phyloP scores from a whole-genome alignment of 2,113 vertebrate species.

The Picathartes gymnocephalus region DNA sequence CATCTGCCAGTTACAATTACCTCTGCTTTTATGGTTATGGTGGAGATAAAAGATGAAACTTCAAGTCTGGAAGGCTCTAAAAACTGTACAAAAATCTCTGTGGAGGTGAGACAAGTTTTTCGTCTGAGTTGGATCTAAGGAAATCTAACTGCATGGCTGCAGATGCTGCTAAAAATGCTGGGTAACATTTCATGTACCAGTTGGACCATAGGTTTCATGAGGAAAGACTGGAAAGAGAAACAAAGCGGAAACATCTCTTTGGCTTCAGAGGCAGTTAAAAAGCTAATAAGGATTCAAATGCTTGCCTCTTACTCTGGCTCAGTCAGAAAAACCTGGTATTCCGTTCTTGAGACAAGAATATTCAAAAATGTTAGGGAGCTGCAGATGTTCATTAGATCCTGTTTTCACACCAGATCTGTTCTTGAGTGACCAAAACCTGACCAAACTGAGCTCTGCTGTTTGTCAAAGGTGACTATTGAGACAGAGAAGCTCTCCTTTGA shows the following conservation, averaged over 20 bases:
- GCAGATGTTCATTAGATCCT: background rate
- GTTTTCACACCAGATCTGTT: background rate
- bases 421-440: background rate
- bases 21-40: background rate
- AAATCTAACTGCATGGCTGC: background rate
- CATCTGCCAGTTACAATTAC: constrained; percentile 25
- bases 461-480: background rate
- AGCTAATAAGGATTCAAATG: background rate
- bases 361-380: background rate
- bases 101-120: background rate
- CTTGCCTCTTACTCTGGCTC: background rate
- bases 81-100: background rate
- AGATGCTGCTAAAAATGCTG: background rate
- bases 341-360: background rate
- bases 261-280: background rate
- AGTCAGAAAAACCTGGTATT: background rate
- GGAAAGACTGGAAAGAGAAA: background rate
- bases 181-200: background rate
- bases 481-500: fast-evolving
- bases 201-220: background rate
- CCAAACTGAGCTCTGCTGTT: background rate
- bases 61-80: background rate
- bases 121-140: background rate
- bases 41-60: background rate
- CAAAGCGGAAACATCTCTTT: background rate